These are phyloP conservation scores for Tonatia bakeri DNA, from an alignment of 2,113 vertebrate genomes.

Conservation along the genomic window DNA sequence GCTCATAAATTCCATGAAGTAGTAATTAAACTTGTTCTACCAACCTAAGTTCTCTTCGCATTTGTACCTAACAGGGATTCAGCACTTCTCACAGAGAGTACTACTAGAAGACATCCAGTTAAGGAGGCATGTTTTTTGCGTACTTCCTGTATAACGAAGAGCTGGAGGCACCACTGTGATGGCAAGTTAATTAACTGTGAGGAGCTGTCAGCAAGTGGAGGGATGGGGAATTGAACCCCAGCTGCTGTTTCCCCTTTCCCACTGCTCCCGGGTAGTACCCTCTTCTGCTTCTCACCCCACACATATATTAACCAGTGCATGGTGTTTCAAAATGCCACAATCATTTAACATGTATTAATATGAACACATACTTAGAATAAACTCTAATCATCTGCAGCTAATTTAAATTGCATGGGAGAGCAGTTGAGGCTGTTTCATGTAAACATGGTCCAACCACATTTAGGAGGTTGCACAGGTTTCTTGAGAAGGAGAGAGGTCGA, in stretches of 20 bases:
- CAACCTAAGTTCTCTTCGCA: not conserved
- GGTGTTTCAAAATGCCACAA: rapidly evolving
- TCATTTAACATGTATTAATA: not conserved
- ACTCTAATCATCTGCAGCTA: not conserved
- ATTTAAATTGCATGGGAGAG: not conserved
- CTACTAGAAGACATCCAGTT: not conserved
- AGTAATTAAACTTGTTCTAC: no score
- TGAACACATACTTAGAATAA: not conserved
- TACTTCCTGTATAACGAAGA: not conserved
- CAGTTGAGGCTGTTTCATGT: rapidly evolving
- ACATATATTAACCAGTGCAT: rapidly evolving
- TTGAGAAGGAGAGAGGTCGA: no score
- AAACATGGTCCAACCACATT: not conserved
- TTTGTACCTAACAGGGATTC: no score
- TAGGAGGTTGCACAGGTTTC: rapidly evolving
- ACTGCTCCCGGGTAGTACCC: not conserved
- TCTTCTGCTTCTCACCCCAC: rapidly evolving
- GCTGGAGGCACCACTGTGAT: rapidly evolving
- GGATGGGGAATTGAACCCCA: rapidly evolving
- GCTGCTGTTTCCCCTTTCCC: not conserved
- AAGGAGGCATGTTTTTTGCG: not conserved
- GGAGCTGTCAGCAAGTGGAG: not conserved
- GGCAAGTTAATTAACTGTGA: not conserved
- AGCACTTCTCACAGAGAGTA: not conserved
- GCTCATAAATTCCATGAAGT: rapidly evolving